phyloP scores from a whole-genome alignment of 30 jellyfish, hydroid and myxozoan species.

The Chironex yamaguchii region DNA sequence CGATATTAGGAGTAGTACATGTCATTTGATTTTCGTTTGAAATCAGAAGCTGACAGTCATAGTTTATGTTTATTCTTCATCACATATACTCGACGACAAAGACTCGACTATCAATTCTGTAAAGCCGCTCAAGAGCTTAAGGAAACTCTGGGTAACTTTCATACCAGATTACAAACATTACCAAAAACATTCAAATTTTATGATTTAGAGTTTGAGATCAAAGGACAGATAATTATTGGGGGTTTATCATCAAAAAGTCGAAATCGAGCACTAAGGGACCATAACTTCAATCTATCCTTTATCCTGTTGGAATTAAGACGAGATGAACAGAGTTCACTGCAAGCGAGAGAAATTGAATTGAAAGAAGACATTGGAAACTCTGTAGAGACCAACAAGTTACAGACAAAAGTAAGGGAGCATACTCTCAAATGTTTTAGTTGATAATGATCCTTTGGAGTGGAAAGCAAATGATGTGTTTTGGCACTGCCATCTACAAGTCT shows the following conservation, averaged over 20 bases:
- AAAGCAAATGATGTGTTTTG: conserved; percentile 71
- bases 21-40: no score
- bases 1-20: no score
- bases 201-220: conserved; percentile 24
- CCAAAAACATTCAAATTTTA: conserved; percentile 1
- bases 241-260: conserved; percentile 38
- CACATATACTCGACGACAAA: neutral
- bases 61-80: no score
- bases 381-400: neutral
- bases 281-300: neutral
- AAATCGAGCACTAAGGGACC: conserved; percentile 2
- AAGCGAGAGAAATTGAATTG: conserved; percentile 23
- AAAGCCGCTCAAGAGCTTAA: conserved; percentile 18
- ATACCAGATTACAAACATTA: conserved; percentile 11
- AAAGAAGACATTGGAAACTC: neutral
- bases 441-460: conserved; percentile 58
- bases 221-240: conserved; percentile 31
- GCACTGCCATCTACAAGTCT: conserved; percentile 57
- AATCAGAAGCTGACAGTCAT: no score
- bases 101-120: conserved; percentile 14
- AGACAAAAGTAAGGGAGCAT: neutral
- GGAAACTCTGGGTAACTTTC: conserved; percentile 32
- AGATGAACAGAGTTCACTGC: conserved; percentile 12
- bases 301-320: conserved; percentile 32
- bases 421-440: conserved; percentile 4